Base-by-base conservation (phyloP, 2,113 vertebrate species). In the Delphinus delphis region DNA sequence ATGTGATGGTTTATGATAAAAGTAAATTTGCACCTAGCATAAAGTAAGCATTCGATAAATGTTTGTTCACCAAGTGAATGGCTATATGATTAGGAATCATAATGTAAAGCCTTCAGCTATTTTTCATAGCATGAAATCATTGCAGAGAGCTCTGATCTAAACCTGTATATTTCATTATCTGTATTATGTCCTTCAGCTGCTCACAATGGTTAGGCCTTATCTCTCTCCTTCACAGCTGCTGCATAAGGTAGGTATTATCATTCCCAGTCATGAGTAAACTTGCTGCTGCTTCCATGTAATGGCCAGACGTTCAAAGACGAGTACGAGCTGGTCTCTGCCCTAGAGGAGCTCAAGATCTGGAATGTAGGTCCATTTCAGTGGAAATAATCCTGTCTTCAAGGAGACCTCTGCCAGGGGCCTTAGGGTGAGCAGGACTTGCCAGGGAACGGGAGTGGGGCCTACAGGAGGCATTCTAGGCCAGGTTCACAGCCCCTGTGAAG, bases 101-200 rank as follows among this genome's bases (percentile, higher is more conserved):
- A 33, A 38, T 65, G 38, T 28, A 65, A 53, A 63, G 73, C 15
- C 3, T 65, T 53, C 25, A 36, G 88, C 15, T 38, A 2, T 38
- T 38, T 92, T 58, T 62, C 65, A 47, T 60, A 2, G 10, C 53
- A 28, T 0, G 31, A 44, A 9, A 28, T 62, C 90, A 21, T 20
- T 47, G 77, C 17, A 26, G 53, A 71, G 74, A n/a, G 70, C 67
- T 25, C 77, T n/a, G 7, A 26, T 28, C 60, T 50, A 38, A 28
- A 9, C 53, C 15, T 47, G 50, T 71, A 11, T 2, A 4, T 71
- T 47, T 58, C 55, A 44, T 47, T 47, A 26, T 71, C 31, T 15
- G 1, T 18, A 2, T n/a, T n/a, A 1, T 21, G 65, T n/a, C 38
- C 4, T 28, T 0, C 26, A 26, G 65, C 50, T 58, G 8, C 6